Conservation (phyloP, 2,797 vertebrate species). For the Coregonus ussuriensis region DNA sequence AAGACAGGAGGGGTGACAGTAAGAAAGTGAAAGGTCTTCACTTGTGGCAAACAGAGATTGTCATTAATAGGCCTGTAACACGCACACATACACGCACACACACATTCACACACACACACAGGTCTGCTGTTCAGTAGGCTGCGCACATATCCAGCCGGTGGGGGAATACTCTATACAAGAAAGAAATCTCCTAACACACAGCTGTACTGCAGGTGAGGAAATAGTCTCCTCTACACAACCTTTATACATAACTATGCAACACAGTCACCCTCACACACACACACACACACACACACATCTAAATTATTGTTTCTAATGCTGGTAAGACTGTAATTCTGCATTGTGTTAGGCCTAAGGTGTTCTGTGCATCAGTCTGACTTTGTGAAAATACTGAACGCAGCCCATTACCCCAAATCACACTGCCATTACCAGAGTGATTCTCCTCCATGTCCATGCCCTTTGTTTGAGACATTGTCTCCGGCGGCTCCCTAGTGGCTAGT, state of each 20-base stretch:
- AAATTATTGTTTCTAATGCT: no score
- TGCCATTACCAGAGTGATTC: no score
- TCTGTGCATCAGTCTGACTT: constrained; percentile 44
- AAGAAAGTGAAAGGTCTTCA: constrained; percentile 43
- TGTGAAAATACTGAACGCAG: constrained; percentile 7
- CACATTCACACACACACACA: neutral
- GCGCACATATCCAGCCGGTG: neutral
- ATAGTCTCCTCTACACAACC: no score
- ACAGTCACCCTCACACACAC: no score
- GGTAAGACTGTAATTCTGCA: constrained; percentile 20
- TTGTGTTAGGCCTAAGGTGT: constrained; percentile 30
- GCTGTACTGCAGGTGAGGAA: neutral
- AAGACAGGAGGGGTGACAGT: constrained; percentile 10
- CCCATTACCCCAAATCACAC: no score
- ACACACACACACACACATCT: no score
- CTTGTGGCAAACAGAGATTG: constrained; percentile 59
- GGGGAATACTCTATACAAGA: neutral
- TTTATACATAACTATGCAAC: neutral
- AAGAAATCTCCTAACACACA: neutral
- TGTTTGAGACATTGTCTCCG: constrained; percentile 57
- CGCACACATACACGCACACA: constrained; percentile 29
- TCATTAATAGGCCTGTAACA: constrained; percentile 55
- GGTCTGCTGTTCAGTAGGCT: constrained; percentile 49
- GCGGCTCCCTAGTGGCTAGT: constrained; percentile 52
- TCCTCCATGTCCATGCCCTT: constrained; percentile 38